Base-by-base conservation (phyloP, 2,888 invertebrate genomes). In the Diarsia brunnea region DNA sequence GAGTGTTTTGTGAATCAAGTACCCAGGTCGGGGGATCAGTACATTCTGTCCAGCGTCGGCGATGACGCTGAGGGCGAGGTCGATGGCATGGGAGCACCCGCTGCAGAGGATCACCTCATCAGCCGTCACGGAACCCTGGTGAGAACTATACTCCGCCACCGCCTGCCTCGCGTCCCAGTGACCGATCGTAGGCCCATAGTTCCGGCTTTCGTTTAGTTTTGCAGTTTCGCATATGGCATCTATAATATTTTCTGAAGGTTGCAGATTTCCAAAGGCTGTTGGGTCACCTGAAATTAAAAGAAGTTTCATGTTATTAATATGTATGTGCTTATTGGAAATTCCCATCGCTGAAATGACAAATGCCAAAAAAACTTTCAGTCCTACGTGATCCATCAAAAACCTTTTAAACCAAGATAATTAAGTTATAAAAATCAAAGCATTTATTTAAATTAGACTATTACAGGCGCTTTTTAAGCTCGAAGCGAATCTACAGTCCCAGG, bases 21-120 rank as follows among this genome's bases (percentile, higher is more conserved):
- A 99, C 14, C 99, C 99, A 8, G 99, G 99, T 81, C 98, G 97
- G 1, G 99, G 99, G 64, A 99, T 98, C 53, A 99, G 95, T 87
- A 99, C 98, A 92, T 99, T 99, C 91, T 99, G 98, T 24, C 99
- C 99, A 8, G 98, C 97, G 89, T 98, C 98, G 4, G 98, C 99
- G 79, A 99, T 91, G 0, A 98, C 98, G 12, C 98, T 97, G 88
- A 99, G 98, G 91, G 98, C 98, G 87, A 99, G 96, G 89, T 99
- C 99, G 82, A 99, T 95, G 0, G 99, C 98, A 84, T 99, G 98
- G 0, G 99, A 99, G 92, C 99, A 99, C 24, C 99, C 99, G 90
- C 98, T 99, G 93, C 99, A 98, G 73, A 99, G 97, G 69, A 99
- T 97, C 14, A 99, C 98, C 94, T 99, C 99, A 95, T 97, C 97